Conservation (phyloP, 2,888 invertebrate species). For the Coecobrya sp. region DNA sequence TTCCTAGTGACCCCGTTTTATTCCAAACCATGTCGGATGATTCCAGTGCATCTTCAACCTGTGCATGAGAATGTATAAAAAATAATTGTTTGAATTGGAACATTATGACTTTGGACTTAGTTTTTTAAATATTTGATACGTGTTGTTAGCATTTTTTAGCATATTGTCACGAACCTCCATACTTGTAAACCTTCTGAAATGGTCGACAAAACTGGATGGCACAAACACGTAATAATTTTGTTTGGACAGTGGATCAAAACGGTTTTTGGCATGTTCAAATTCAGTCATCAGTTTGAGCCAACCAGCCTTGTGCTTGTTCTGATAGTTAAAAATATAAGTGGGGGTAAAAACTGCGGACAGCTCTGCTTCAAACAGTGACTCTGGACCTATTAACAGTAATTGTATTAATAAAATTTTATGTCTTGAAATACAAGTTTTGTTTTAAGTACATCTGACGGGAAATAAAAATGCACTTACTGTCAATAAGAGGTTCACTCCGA, state of each 20-base stretch:
- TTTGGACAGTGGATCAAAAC: slow-evolving; percentile 82
- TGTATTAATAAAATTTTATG: no score
- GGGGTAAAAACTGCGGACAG: slow-evolving; percentile 84
- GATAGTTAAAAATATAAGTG: slow-evolving; percentile 85
- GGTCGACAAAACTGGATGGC: slow-evolving; percentile 84
- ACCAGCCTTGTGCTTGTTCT: slow-evolving; percentile 85
- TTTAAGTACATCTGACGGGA: not conserved
- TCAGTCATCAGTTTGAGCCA: slow-evolving; percentile 85
- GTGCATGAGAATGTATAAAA: not conserved
- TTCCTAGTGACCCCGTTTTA: slow-evolving; percentile 83
- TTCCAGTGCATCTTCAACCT: slow-evolving; percentile 83
- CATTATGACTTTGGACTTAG: no score
- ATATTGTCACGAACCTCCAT: slow-evolving; percentile 81
- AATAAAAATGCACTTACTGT: slow-evolving; percentile 73
- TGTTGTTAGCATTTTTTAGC: not conserved
- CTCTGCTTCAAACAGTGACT: slow-evolving; percentile 83
- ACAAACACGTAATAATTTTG: slow-evolving; percentile 83
- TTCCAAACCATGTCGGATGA: slow-evolving; percentile 84
- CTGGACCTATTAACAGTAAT: slow-evolving; percentile 79
- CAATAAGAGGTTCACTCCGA: slow-evolving; percentile 81
- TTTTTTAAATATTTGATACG: not conserved
- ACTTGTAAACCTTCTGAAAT: slow-evolving; percentile 83
- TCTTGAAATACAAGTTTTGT: not conserved
- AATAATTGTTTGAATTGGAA: not conserved
- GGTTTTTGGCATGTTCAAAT: slow-evolving; percentile 85